Evolutionary conservation across 2,888 invertebrate species (phyloP).

Genomic region (Sesamia inferens): DNA sequence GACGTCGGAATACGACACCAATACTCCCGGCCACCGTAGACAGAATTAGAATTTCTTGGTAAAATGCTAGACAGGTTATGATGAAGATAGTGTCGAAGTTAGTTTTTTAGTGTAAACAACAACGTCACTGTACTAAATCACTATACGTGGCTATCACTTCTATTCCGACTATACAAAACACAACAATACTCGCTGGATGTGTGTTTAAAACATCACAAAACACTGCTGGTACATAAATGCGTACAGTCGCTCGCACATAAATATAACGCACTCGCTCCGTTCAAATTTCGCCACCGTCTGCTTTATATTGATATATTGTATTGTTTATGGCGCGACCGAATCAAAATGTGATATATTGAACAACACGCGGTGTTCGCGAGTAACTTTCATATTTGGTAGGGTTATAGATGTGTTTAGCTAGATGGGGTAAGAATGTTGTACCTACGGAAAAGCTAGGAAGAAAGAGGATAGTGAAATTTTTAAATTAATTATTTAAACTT

Average conservation of each 20-base stretch:
- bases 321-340: conserved; percentile 90
- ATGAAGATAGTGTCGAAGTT: too few relatives aligned
- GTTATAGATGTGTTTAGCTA: conserved; percentile 78
- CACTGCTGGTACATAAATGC: conserved; percentile 53
- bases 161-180: not conserved
- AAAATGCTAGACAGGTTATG: too few relatives aligned
- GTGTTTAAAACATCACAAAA: conserved; percentile 57
- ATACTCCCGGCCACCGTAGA: too few relatives aligned
- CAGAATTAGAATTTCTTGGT: too few relatives aligned
- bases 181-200: conserved; percentile 16
- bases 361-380: conserved; percentile 85
- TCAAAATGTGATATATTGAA: conserved; percentile 90
- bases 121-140: too few relatives aligned
- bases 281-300: conserved; percentile 90
- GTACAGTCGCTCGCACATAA: conserved; percentile 76
- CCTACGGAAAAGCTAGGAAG: too few relatives aligned
- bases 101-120: not conserved
- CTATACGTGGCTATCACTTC: too few relatives aligned
- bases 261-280: conserved; percentile 88
- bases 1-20: too few relatives aligned
- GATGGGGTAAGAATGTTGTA: conserved; percentile 67
- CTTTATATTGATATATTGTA: conserved; percentile 90
- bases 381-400: conserved; percentile 89
- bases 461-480: too few relatives aligned
- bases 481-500: too few relatives aligned